A percentile compares a stretch with the other conserved stretches of the same genome.
Evolutionary conservation across 2,797 vertebrate species (phyloP).

Genomic region (Falco peregrinus): DNA sequence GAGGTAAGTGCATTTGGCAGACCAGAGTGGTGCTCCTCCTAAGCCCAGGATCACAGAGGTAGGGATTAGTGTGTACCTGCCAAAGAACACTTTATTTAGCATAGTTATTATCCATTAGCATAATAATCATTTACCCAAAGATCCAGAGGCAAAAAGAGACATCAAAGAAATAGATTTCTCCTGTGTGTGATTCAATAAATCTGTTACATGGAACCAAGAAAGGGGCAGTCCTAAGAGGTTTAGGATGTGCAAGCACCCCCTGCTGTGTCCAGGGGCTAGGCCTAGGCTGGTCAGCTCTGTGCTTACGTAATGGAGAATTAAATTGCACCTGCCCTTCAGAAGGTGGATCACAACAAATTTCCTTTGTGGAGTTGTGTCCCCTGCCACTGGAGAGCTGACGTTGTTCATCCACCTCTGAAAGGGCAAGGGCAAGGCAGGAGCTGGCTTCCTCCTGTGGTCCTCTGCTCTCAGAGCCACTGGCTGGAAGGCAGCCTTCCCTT

Average conservation of each 20-base stretch:
- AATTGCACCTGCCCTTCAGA: neutral
- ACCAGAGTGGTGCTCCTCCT: slow-evolving; percentile 93
- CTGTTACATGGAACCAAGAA: neutral
- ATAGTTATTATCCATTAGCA: neutral
- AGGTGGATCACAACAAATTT: neutral
- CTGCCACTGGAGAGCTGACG: neutral
- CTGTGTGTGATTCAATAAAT: neutral
- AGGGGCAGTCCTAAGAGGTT: neutral
- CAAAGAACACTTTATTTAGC: slow-evolving; percentile 42
- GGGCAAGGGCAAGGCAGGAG: neutral
- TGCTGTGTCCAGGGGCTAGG: neutral
- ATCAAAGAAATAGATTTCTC: neutral
- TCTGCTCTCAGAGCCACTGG: neutral
- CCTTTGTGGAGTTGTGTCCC: neutral
- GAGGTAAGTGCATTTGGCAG: slow-evolving; percentile 93
- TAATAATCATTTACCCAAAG: neutral
- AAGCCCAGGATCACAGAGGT: slow-evolving; percentile 91
- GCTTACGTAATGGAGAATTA: neutral
- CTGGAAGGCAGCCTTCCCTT: neutral
- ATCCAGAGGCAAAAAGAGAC: neutral
- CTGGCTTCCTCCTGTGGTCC: neutral
- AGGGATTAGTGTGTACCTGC: slow-evolving; percentile 91
- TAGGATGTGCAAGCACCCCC: neutral
- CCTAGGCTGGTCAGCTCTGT: neutral
- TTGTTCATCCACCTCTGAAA: neutral